A percentile compares a stretch with the other conserved stretches of the same genome.
Conservation (phyloP, 2,113 vertebrate species). For the Pleuronectes platessa region DNA sequence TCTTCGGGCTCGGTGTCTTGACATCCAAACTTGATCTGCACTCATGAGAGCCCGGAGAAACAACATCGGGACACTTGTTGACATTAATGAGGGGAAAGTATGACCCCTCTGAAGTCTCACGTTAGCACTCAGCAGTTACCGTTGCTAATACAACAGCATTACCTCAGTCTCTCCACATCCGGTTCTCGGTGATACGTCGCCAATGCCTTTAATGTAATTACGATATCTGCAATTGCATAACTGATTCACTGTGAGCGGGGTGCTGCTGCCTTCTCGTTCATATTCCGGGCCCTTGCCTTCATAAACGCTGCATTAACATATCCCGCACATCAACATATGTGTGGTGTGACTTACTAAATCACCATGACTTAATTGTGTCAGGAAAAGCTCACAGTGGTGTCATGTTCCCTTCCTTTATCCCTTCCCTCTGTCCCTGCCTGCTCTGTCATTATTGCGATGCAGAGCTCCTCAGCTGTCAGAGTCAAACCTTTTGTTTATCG, state of each 20-base stretch:
- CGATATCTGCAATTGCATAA: conserved; percentile 11
- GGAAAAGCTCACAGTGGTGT: conserved; percentile 58
- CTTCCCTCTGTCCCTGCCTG: conserved; percentile 30
- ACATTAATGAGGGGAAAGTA: conserved; percentile 47
- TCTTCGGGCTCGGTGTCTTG: conserved; percentile 3
- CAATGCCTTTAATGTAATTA: conserved; percentile 6
- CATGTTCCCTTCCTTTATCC: conserved; percentile 65
- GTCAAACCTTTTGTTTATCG: conserved; percentile 65
- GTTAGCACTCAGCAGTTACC: conserved; percentile 17
- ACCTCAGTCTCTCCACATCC: conserved; percentile 48
- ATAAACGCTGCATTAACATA: conserved; percentile 40
- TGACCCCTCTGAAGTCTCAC: conserved; percentile 28
- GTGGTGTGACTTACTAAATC: conserved; percentile 54
- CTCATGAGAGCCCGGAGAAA: conserved; percentile 3
- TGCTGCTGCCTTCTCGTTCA: neutral
- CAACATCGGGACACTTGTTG: conserved; percentile 27
- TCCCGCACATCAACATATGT: conserved; percentile 36
- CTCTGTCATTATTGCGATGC: conserved; percentile 50
- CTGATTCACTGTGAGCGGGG: conserved; percentile 14
- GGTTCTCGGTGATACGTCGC: conserved; percentile 27
- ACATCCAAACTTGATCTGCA: neutral
- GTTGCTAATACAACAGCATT: conserved; percentile 58
- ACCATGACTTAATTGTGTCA: conserved; percentile 62
- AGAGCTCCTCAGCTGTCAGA: conserved; percentile 60
- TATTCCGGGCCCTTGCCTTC: neutral